Base-by-base conservation (phyloP, 1,140 invertebrate genomes). In the Myzus persicae region DNA sequence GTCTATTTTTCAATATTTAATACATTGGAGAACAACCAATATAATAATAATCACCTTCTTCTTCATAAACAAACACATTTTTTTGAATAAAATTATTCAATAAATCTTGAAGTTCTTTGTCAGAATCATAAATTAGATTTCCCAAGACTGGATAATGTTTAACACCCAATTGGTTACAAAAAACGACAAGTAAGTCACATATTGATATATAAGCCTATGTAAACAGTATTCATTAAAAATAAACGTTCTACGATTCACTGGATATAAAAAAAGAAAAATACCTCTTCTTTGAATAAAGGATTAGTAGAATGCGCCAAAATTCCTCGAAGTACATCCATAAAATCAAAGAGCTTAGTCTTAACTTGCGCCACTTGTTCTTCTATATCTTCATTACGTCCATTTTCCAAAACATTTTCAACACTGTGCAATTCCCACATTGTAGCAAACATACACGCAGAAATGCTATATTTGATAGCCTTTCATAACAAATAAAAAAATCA, bases 151-250 rank as follows among this genome's bases (percentile, higher is more conserved):
- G 89, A 94, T 97, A 96, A 51, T 96, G 95, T 95, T 96, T 96
- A 81, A 95, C 94, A 42, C 96, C 96, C 91, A 99, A 95, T 94
- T 99, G 98, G 95, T 98, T 97, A 94, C 98, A 99, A 96, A 99
- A 99, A 91, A 99, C 96, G n/a, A 99, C 97, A 48, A 99, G 95
- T 93, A 99, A 95, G 96, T 99, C 99, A 95, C 99, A 99, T 81
- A 99, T 97, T 26, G 98, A 98, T 67, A 98, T 97, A 95, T 99
- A 99, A 0, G 98, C 98, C 97, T 98, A 94, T 51, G 95, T 95
- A 89, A 94, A 26, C 93, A 46, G 20, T 26, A 94, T 94, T 42
- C 54, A 87, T 87, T 22, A 76, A 59, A 91, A 93, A 93, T 48
- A n/a, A 36, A 87, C 40, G 8, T 67, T 42, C 5, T 31, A 54